Base-by-base conservation (phyloP, 2,888 invertebrate species). In the Chymomyza procnemis region DNA sequence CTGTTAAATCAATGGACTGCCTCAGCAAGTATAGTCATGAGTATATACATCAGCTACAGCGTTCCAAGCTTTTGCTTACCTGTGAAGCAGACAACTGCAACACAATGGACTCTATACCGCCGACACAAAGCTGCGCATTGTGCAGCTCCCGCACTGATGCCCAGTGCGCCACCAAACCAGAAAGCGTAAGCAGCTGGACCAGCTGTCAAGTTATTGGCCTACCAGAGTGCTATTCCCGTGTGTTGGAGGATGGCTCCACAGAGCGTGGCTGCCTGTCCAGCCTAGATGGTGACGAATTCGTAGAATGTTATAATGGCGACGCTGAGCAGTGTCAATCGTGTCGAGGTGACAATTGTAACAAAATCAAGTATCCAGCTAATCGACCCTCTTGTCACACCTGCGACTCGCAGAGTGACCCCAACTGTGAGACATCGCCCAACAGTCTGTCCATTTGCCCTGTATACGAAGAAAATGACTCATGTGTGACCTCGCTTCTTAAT, bases 191-290 rank as follows among this genome's bases (percentile, higher is more conserved):
- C 1, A 71, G 77, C 4, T 26, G 60, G 0, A 88, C 88, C 0
- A 69, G 6, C 0, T 90, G 90, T 30, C 8, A 16, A 2, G 0
- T 63, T 0, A 1, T 46, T 3, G 89, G 89, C 2, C 75, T 79
- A 18, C 85, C 89, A 0, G 74, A 88, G 1, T 90, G 90, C 60
- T 90, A 90, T 26, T 66, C 85, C 0, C 86, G 90, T 4, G 82
- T 89, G 0, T 70, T 89, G 3, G 2, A 16, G 2, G 86, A 88
- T 64, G 90, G 90, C n/a, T 64, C 77, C 22, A 90, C 90, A 1
- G 90, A 90, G 67, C 80, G 90, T 30, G 90, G 90, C 8, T 90
- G 90, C 14, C 46, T 88, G 6, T 85, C 90, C 6, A 89, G 73
- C 60, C 68, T 90, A 61, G 75, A 82, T 54, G 79, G 76, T 2